phyloP scores from a whole-genome alignment of 2,888 invertebrate species.

The Drosophila subquinaria region DNA sequence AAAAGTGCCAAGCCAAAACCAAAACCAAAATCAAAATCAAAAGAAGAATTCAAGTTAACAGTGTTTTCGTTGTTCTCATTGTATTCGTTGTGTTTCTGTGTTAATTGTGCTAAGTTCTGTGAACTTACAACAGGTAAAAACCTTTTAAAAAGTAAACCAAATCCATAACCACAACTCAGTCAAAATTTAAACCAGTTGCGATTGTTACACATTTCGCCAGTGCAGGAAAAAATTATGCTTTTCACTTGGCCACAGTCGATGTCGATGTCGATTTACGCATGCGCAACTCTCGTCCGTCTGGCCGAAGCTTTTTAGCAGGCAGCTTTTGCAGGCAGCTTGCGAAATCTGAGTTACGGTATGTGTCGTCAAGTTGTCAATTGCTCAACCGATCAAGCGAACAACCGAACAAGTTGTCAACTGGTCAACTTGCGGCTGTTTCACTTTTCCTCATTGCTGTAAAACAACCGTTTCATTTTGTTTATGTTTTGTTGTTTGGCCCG shows the following conservation, averaged over 20 bases:
- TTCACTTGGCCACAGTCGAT: constrained; percentile 63
- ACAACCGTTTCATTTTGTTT: constrained; percentile 39
- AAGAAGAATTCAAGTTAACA: constrained; percentile 15
- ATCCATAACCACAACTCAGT: constrained; percentile 22
- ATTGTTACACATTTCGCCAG: constrained; percentile 74
- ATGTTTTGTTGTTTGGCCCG: constrained; percentile 17
- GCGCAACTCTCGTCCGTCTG: constrained; percentile 52
- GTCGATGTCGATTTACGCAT: constrained; percentile 57
- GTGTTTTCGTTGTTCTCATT: constrained; percentile 14
- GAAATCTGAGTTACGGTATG: constrained; percentile 45
- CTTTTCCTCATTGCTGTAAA: constrained; percentile 59
- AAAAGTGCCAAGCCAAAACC: constrained; percentile 60
- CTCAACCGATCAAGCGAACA: constrained; percentile 6
- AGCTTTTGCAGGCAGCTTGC: constrained; percentile 41
- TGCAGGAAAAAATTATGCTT: constrained; percentile 41
- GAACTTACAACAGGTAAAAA: constrained; percentile 46
- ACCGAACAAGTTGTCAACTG: constrained; percentile 27
- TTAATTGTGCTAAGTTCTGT: constrained; percentile 14
- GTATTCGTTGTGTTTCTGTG: constrained; percentile 10
- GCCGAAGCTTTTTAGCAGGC: constrained; percentile 14
- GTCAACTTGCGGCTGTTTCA: constrained; percentile 59
- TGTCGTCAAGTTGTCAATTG: constrained; percentile 12
- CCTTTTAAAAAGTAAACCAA: constrained; percentile 18
- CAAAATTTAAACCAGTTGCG: constrained; percentile 62
- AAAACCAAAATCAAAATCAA: constrained; percentile 22